phyloP scores from a whole-genome alignment of 1,140 invertebrate genomes.

The Patella vulgata region DNA sequence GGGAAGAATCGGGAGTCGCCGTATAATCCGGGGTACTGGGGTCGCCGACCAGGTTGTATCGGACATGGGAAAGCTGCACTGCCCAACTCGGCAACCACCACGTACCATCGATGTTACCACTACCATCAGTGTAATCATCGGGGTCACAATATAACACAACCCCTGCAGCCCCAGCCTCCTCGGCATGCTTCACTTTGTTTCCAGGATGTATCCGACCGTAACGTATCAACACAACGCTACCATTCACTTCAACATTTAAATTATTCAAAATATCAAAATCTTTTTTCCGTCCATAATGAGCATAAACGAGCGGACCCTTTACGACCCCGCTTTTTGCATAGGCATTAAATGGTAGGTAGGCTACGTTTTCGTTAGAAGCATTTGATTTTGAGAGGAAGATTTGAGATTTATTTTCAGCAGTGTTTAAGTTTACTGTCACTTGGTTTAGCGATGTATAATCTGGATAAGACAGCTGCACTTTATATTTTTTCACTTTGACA shows the following conservation, averaged over 20 bases:
- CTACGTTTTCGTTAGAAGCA: slow-evolving; percentile 43
- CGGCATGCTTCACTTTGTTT: slow-evolving; percentile 66
- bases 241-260: slow-evolving; percentile 57
- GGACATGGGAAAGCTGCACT: slow-evolving; percentile 65
- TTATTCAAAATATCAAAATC: slow-evolving; percentile 66
- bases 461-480: slow-evolving; percentile 51
- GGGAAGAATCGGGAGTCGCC: slow-evolving; percentile 49
- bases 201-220: slow-evolving; percentile 70
- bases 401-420: slow-evolving; percentile 30
- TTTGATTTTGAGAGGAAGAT: slow-evolving; percentile 49
- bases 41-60: slow-evolving; percentile 66
- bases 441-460: slow-evolving; percentile 46
- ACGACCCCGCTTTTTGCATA: slow-evolving; percentile 47
- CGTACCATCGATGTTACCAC: slow-evolving; percentile 64
- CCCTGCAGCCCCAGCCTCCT: slow-evolving; percentile 61
- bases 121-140: slow-evolving; percentile 62
- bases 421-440: slow-evolving; percentile 19
- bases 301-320: slow-evolving; percentile 67
- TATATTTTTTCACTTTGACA: slow-evolving; percentile 48
- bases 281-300: slow-evolving; percentile 67
- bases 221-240: slow-evolving; percentile 67
- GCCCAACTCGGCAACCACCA: slow-evolving; percentile 69
- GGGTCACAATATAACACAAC: slow-evolving; percentile 71
- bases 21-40: slow-evolving; percentile 69
- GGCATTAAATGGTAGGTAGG: slow-evolving; percentile 61